A percentile compares a stretch with the other conserved stretches of the same genome.
Evolutionary conservation across 2,888 invertebrate genomes (phyloP).

Genomic region (Spilarctia lutea): DNA sequence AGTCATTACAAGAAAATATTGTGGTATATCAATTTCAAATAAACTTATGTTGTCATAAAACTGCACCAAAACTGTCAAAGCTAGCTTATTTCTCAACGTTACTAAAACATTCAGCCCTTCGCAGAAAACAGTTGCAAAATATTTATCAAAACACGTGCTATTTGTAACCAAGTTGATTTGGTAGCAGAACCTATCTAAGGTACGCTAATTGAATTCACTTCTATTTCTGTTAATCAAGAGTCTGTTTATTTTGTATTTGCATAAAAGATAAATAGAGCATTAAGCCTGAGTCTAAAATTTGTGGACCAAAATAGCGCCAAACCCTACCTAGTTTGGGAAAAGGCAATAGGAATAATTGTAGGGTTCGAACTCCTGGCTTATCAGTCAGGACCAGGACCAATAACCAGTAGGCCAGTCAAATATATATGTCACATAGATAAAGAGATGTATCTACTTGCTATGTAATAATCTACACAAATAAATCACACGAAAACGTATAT

Average conservation of each 20-base stretch:
- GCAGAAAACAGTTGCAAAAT: slow-evolving; percentile 8
- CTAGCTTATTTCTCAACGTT: slow-evolving; percentile 7
- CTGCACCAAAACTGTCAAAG: background rate
- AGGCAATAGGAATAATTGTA: too few relatives aligned
- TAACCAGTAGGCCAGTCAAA: too few relatives aligned
- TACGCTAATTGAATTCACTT: background rate
- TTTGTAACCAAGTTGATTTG: background rate
- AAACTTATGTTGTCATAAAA: background rate
- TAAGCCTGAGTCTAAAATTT: background rate
- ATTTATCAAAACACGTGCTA: slow-evolving; percentile 11
- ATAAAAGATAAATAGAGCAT: background rate
- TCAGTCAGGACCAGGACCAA: too few relatives aligned
- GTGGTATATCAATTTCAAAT: background rate
- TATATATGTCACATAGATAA: too few relatives aligned
- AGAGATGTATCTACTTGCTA: too few relatives aligned
- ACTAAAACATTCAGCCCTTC: background rate
- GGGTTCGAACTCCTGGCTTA: too few relatives aligned
- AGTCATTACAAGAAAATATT: too few relatives aligned
- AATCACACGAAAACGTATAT: too few relatives aligned
- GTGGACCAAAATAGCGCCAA: background rate
- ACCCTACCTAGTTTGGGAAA: too few relatives aligned
- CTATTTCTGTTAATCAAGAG: background rate
- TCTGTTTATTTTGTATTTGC: background rate
- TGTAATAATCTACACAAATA: too few relatives aligned
- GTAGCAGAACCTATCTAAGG: background rate